phyloP scores from a whole-genome alignment of 2,113 vertebrate species.

The Junco hyemalis region DNA sequence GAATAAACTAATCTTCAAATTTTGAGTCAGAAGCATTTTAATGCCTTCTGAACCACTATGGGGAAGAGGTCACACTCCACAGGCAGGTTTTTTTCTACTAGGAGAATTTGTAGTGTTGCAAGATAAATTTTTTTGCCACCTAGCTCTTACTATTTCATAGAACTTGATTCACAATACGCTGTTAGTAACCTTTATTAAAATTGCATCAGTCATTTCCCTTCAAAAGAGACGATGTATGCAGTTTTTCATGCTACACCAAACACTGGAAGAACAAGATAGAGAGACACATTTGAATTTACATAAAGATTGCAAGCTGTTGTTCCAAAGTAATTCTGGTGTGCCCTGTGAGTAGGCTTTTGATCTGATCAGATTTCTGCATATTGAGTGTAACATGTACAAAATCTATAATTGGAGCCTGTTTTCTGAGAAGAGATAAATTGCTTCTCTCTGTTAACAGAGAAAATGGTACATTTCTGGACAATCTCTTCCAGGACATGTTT shows the following conservation, averaged over 20 bases:
- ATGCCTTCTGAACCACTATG: not conserved
- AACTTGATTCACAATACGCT: constrained; percentile 46
- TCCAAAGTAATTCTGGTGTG: constrained; percentile 71
- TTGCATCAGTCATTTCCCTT: constrained; percentile 67
- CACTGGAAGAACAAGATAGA: constrained; percentile 57
- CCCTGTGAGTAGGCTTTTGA: constrained; percentile 74
- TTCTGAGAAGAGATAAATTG: constrained; percentile 73
- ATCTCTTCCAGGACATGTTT: not conserved
- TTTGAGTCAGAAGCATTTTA: not conserved
- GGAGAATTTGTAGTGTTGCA: not conserved
- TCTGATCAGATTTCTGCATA: constrained; percentile 70
- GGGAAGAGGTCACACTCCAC: not conserved
- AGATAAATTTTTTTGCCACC: constrained; percentile 29
- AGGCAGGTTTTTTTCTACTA: not conserved
- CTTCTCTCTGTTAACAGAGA: constrained; percentile 34
- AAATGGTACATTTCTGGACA: not conserved
- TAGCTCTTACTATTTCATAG: not conserved
- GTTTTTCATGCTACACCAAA: constrained; percentile 61
- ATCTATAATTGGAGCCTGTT: constrained; percentile 85
- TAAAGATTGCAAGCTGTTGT: constrained; percentile 81
- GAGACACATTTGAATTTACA: constrained; percentile 67
- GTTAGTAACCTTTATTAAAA: constrained; percentile 75
- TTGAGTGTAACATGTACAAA: constrained; percentile 74
- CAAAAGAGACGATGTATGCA: constrained; percentile 55
- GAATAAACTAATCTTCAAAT: not conserved